Evolutionary conservation across 2,113 vertebrate species (phyloP), one percentile per base, ranked within the genome.

Genomic region (Thymallus thymallus): DNA sequence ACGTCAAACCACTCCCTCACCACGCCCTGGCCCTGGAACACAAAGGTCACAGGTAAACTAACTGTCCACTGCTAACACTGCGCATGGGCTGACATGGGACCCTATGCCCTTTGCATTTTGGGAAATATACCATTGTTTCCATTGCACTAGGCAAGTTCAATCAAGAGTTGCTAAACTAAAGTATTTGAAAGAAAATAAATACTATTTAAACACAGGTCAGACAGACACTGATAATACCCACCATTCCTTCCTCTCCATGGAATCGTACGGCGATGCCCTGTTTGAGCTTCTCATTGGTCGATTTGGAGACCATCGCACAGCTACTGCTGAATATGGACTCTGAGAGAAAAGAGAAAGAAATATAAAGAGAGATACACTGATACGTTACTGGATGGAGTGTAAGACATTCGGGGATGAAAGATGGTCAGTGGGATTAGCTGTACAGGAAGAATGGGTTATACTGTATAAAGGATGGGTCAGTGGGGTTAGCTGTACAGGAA

Each of bases 1-100:
- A 99, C 95, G 91, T 99, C 98, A 88, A 99, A 99, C 98, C 97
- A 99, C 75, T 99, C 98, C 82, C 97, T 93, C 51, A 99, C 97
- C 82, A 99, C 98, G 70, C 98, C 98, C 88, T 98, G 96, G 76
- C 98, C 98, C 98, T 99, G 80, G 9, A 84, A 79, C 41, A 74
- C 13, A 45, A 70, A 62, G 60, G 60, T 56, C 75, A 68, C 74
- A 72, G 24, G 63, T 71, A 35, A 74, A 67, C 9, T 41, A 46
- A 32, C 35, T 18, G 29, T 32, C 13, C 13, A 30, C 64, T 6
- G 48, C 14, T 18, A 51, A 18, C 41, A 45, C 16, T 18, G 16
- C 18, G 16, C 14, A 51, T 18, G 48, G 16, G 14, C 16, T 51
- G 1, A 51, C 5, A 18, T 51, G 14, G 13, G 48, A 16, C 16